Evolutionary conservation across 2,888 invertebrate genomes (phyloP).

Genomic region (Petrolisthes cinctipes): DNA sequence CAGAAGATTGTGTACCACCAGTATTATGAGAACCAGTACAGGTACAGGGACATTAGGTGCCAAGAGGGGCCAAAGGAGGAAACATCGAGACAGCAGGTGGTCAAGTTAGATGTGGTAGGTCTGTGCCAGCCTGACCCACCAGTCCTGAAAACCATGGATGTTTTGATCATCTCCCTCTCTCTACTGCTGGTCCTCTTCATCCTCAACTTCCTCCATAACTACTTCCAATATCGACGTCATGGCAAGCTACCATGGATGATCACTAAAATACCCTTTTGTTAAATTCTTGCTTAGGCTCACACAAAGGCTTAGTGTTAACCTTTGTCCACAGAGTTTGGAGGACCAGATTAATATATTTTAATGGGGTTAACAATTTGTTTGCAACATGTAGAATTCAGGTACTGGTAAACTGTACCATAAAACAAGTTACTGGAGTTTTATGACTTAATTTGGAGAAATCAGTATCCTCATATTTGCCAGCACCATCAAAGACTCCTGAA

Average conservation of each 20-base stretch:
- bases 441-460: no score
- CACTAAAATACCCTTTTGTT: slow-evolving; percentile 44
- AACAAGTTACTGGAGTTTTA: no score
- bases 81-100: slow-evolving; percentile 21
- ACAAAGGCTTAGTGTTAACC: no score
- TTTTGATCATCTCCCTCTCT: slow-evolving; percentile 50
- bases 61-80: slow-evolving; percentile 18
- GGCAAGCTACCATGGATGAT: slow-evolving; percentile 61
- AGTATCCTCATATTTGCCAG: no score
- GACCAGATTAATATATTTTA: no score
- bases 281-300: background rate
- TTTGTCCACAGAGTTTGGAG: no score
- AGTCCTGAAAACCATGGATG: slow-evolving; percentile 40
- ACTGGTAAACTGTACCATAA: no score
- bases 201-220: slow-evolving; percentile 56
- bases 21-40: background rate
- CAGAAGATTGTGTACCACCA: slow-evolving; percentile 55
- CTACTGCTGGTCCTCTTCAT: slow-evolving; percentile 44
- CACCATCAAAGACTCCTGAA: no score
- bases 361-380: no score
- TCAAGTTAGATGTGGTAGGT: slow-evolving; percentile 34
- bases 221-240: slow-evolving; percentile 50
- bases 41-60: slow-evolving; percentile 30
- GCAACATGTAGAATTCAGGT: no score
- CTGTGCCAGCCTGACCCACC: slow-evolving; percentile 41